Evolutionary conservation across 2,888 invertebrate species (phyloP).

Genomic region (Epistrophe grossulariae): DNA sequence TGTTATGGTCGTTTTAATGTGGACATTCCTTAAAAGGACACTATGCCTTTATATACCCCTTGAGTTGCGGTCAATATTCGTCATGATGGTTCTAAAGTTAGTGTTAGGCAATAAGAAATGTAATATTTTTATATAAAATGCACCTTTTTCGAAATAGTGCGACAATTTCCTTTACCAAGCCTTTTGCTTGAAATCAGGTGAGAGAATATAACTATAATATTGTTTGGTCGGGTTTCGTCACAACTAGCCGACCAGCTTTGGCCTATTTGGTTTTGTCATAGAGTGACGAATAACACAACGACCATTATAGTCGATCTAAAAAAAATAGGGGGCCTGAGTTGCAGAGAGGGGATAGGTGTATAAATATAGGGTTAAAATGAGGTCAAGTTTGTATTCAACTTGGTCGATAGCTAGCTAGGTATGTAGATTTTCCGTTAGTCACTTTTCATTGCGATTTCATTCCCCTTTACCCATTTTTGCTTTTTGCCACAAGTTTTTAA

Average conservation of each 20-base stretch:
- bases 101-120: neutral
- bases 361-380: conserved; percentile 62
- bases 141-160: conserved; percentile 32
- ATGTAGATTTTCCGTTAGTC: conserved; percentile 45
- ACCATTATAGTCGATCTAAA: neutral
- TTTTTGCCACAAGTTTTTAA: neutral
- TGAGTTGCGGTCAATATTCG: neutral
- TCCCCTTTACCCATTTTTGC: neutral
- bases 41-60: neutral
- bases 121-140: neutral
- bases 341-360: neutral
- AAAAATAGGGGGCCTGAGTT: conserved; percentile 7
- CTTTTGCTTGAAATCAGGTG: conserved; percentile 14
- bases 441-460: conserved; percentile 9
- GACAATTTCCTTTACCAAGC: conserved; percentile 19
- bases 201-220: conserved; percentile 22
- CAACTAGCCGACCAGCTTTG: neutral
- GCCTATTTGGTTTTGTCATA: conserved; percentile 26
- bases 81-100: conserved; percentile 8
- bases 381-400: conserved; percentile 71
- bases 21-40: conserved; percentile 47
- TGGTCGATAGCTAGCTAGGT: conserved; percentile 22
- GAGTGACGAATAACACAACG: conserved; percentile 11
- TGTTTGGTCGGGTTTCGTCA: neutral
- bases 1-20: conserved; percentile 58